These are phyloP conservation scores for Drosophila hamatofila DNA, from an alignment of 2,888 invertebrate species.

Conservation along the genomic window DNA sequence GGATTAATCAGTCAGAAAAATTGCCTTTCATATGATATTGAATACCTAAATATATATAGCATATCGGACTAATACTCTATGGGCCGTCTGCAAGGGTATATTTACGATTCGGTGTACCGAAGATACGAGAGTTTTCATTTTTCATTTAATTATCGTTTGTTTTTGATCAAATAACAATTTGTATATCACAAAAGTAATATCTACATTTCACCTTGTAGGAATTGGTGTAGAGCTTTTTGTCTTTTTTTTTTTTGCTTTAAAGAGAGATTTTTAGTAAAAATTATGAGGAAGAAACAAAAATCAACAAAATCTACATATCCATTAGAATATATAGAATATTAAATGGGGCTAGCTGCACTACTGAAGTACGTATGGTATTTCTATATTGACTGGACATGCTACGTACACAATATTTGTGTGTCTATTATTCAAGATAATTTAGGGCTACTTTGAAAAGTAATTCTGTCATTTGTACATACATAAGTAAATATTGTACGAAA, in stretches of 20 bases:
- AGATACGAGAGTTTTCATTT: constrained; percentile 15
- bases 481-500: constrained; percentile 59
- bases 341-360: constrained; percentile 66
- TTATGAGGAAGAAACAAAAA: constrained; percentile 34
- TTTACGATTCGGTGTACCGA: constrained; percentile 49
- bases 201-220: constrained; percentile 80
- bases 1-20: constrained; percentile 38
- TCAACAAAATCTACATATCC: constrained; percentile 51
- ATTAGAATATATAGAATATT: constrained; percentile 54
- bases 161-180: constrained; percentile 67
- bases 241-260: constrained; percentile 14
- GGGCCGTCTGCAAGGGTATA: constrained; percentile 44
- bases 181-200: constrained; percentile 81
- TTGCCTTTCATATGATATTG: constrained; percentile 44
- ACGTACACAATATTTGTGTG: constrained; percentile 70
- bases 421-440: constrained; percentile 57
- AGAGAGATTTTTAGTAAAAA: constrained; percentile 55
- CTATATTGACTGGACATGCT: constrained; percentile 73
- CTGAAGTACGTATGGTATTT: constrained; percentile 57
- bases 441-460: constrained; percentile 70
- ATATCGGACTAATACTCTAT: constrained; percentile 15
- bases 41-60: constrained; percentile 30
- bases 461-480: constrained; percentile 77
- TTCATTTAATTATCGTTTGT: constrained; percentile 52
- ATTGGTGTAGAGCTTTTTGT: constrained; percentile 69